These are phyloP conservation scores for Holothuria leucospilota DNA, from an alignment of 53 echinoderm and acorn worm genomes.

Conservation along the genomic window DNA sequence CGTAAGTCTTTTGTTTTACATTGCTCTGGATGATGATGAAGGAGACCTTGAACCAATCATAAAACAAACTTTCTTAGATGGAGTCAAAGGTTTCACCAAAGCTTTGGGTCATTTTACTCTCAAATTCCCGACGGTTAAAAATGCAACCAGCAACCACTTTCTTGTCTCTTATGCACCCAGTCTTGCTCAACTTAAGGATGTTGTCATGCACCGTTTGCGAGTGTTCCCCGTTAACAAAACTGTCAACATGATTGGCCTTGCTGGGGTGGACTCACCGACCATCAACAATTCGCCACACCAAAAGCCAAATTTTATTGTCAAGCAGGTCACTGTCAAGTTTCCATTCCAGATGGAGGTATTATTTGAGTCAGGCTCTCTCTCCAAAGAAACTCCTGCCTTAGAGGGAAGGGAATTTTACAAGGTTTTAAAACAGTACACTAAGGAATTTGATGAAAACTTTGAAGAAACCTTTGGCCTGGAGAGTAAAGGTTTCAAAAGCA, in stretches of 20 bases:
- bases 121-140: constrained; percentile 72
- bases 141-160: constrained; percentile 70
- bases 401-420: constrained; percentile 51
- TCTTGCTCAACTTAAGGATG: constrained; percentile 81
- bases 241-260: constrained; percentile 75
- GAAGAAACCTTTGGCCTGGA: constrained; percentile 55
- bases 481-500: constrained; percentile 37
- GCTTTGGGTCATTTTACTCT: constrained; percentile 81
- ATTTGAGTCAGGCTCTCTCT: constrained; percentile 60
- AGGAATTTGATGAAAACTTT: constrained; percentile 57
- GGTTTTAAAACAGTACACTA: constrained; percentile 32
- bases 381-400: not conserved
- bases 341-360: constrained; percentile 69
- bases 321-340: constrained; percentile 59
- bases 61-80: constrained; percentile 49
- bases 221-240: constrained; percentile 66
- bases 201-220: constrained; percentile 75
- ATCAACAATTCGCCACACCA: constrained; percentile 46
- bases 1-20: constrained; percentile 85
- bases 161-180: constrained; percentile 86
- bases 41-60: constrained; percentile 76
- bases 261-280: constrained; percentile 68
- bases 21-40: constrained; percentile 79
- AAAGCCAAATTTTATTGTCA: constrained; percentile 58
- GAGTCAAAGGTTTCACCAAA: constrained; percentile 73